Percentiles rank a stretch among this genome's conserved stretches.
Conservation (phyloP, 2,797 vertebrate species). For the Chelonia mydas region DNA sequence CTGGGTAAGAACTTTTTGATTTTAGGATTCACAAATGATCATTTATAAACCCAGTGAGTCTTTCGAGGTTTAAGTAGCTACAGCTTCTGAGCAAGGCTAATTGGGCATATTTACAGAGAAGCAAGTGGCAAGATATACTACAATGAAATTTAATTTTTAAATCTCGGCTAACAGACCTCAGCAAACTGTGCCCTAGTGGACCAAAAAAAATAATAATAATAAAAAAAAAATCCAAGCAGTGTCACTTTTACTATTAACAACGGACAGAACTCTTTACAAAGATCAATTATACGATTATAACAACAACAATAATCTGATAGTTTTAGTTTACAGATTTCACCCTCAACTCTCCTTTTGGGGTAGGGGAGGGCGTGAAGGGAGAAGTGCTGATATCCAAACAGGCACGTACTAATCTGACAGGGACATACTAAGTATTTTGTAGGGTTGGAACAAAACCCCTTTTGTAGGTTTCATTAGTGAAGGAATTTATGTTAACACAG, state of each 20-base stretch:
- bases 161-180: rapidly evolving
- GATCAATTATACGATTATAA: background rate
- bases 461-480: constrained; percentile 67
- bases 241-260: background rate
- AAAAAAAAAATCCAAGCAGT: rapidly evolving
- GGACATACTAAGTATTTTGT: constrained; percentile 51
- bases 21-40: constrained; percentile 10
- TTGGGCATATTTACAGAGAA: background rate
- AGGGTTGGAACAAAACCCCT: constrained; percentile 55
- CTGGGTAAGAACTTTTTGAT: constrained; percentile 20
- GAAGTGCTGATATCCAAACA: background rate
- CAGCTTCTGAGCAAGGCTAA: background rate
- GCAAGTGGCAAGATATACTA: background rate
- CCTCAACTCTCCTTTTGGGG: background rate
- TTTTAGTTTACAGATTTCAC: background rate
- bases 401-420: background rate
- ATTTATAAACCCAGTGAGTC: background rate
- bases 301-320: background rate
- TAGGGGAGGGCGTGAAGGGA: background rate
- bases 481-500: constrained; percentile 69
- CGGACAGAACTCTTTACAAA: background rate
- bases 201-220: background rate
- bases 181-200: background rate
- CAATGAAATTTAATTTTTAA: background rate
- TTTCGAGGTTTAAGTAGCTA: constrained; percentile 21